These are phyloP conservation scores for Caenorhabditis panamensis DNA, from an alignment of 2,888 invertebrate genomes.

Conservation along the genomic window DNA sequence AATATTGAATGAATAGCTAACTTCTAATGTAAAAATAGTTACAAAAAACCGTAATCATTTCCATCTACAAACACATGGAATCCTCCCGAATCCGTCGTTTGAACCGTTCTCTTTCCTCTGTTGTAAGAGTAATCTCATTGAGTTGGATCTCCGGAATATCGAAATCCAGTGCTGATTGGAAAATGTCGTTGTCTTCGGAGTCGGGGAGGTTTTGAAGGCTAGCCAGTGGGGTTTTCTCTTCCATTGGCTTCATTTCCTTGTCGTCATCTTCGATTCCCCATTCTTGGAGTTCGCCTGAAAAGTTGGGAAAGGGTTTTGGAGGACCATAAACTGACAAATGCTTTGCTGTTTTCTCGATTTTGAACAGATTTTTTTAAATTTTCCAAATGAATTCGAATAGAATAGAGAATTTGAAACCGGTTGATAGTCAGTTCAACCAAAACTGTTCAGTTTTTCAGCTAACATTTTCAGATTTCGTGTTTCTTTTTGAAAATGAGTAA, in stretches of 20 bases:
- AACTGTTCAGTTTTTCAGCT: too few relatives aligned
- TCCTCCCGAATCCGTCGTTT: conserved; percentile 59
- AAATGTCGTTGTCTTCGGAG: conserved; percentile 39
- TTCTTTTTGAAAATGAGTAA: too few relatives aligned
- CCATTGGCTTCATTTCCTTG: conserved; percentile 51
- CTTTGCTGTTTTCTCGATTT: too few relatives aligned
- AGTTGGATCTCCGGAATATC: conserved; percentile 51
- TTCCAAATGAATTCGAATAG: too few relatives aligned
- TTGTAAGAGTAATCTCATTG: conserved; percentile 59
- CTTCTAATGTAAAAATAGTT: background rate
- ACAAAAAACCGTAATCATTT: conserved; percentile 7
- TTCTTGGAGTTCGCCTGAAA: conserved; percentile 66
- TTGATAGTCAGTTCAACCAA: too few relatives aligned
- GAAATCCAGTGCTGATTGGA: conserved; percentile 46
- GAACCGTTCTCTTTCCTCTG: conserved; percentile 55
- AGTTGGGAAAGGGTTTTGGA: too few relatives aligned
- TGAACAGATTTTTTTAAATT: too few relatives aligned
- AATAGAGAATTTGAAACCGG: too few relatives aligned
- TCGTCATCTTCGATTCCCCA: conserved; percentile 65
- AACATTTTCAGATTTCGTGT: too few relatives aligned
- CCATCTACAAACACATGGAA: conserved; percentile 59
- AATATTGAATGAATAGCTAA: too few relatives aligned
- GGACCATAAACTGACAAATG: too few relatives aligned
- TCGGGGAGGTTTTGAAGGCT: conserved; percentile 44
- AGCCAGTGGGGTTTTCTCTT: conserved; percentile 44